Percentiles rank a stretch among this genome's conserved stretches.
These are phyloP conservation scores for Drosophila algonquin DNA, from an alignment of 2,888 invertebrate species.

Conservation along the genomic window DNA sequence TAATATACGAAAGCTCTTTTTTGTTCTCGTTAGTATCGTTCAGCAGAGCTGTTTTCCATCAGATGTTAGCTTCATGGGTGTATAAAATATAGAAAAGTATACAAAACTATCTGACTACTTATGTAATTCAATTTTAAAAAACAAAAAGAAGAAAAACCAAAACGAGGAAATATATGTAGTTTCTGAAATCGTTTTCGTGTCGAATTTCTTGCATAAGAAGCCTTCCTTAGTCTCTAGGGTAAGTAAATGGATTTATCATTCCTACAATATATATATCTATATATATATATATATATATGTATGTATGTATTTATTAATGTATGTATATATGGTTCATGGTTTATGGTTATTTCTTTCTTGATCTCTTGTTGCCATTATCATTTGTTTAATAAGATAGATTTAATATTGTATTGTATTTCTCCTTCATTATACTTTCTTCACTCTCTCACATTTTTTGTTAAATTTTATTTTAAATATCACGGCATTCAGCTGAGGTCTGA, in stretches of 20 bases:
- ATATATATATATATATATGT: neutral
- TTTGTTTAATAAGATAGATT: constrained; percentile 14
- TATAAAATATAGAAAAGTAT: constrained; percentile 6
- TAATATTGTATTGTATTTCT: constrained; percentile 39
- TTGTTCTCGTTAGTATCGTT: no score
- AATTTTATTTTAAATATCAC: constrained; percentile 82
- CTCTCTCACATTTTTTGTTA: constrained; percentile 38
- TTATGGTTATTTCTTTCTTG: constrained; percentile 7
- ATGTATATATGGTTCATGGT: constrained; percentile 20
- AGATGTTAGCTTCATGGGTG: no score
- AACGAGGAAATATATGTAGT: neutral
- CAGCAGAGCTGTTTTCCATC: neutral
- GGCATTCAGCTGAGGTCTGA: constrained; percentile 83
- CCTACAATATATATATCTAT: constrained; percentile 22
- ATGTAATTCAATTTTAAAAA: no score
- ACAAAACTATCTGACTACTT: neutral
- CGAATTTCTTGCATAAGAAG: constrained; percentile 6
- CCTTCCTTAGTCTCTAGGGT: constrained; percentile 34
- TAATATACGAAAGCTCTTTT: neutral
- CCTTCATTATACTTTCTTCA: constrained; percentile 4
- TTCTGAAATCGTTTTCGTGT: constrained; percentile 4
- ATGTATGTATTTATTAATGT: neutral
- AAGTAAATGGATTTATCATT: constrained; percentile 23
- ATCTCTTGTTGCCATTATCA: constrained; percentile 12
- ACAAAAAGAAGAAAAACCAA: no score